Base-by-base conservation (phyloP, 2,113 vertebrate species). In the Chloroceryle aenea region DNA sequence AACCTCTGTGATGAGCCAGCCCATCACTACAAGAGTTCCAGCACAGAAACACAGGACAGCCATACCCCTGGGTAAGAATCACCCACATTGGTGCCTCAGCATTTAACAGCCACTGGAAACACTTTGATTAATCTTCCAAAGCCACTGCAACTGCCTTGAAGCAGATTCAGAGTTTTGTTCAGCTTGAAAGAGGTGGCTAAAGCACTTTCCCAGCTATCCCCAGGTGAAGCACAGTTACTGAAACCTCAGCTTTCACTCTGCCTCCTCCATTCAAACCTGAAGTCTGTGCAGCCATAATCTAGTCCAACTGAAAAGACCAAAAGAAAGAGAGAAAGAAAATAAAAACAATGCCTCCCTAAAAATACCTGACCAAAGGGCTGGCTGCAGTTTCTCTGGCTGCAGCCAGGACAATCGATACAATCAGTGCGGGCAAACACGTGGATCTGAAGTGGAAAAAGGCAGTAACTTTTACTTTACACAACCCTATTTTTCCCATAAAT, bases 381-480 rank as follows among this genome's bases (percentile, higher is more conserved):
- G 47, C 32, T 38, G 42, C 10, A 55, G 23, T 25, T 68, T 17
- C 40, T 34, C 47, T 71, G 48, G 25, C 47, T 59, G 53, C 48
- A 68, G 18, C 27, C 25, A 59, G 30, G 27, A 34, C 63, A 64
- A 61, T 30, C 40, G 26, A 23, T 26, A 32, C 34, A 69, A 72
- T 25, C 6, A 2, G 20, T 32, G 48, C 0, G 4, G 68, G 61
- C 15, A 62, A 66, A 68, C 6, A 36, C 0, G 7, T 16, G 40
- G 29, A 25, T 29, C 3, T 2, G n/a, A 73, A 47, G 38, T 21
- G 53, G 47, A 5, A 84, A 85, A 71, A 63, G 8, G 52, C 34
- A 73, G 40, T 2, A n/a, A 73, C 11, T 77, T 69, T 15, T 27
- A 63, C 30, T 72, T 48, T 10, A 38, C 9, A 14, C 14, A 48